Conservation (phyloP, 2,797 vertebrate genomes). For the Pristis pectinata region DNA sequence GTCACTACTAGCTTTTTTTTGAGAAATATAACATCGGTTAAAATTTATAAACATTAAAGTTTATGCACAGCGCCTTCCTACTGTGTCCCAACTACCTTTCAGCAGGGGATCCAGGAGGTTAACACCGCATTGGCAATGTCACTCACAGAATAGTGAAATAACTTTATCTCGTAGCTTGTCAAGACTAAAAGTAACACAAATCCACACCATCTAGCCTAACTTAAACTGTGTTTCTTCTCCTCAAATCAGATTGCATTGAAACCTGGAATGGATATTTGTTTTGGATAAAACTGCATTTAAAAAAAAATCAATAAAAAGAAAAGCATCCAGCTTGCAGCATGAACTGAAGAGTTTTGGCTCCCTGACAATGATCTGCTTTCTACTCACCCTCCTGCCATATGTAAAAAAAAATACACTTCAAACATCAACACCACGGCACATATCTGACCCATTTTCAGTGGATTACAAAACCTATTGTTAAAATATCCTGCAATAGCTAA, state of each 20-base stretch:
- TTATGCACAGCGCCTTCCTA: background rate
- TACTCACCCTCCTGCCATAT: background rate
- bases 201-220: too few species aligned
- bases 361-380: background rate
- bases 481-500: background rate
- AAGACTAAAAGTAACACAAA: background rate
- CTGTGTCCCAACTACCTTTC: background rate
- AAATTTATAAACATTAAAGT: background rate
- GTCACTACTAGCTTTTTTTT: background rate
- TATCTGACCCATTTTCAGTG: conserved; percentile 14
- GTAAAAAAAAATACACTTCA: background rate
- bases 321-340: background rate
- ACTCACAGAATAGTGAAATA: background rate
- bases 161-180: background rate
- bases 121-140: too few species aligned
- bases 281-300: background rate
- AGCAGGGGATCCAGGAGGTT: too few species aligned
- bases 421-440: background rate
- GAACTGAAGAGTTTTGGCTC: background rate
- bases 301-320: background rate
- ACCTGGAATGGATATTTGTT: background rate
- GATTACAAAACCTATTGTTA: background rate
- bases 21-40: background rate
- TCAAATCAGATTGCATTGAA: background rate
- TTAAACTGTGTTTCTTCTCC: background rate